phyloP scores from a whole-genome alignment of 2,797 vertebrate species.

The Eutrigla gurnardus region DNA sequence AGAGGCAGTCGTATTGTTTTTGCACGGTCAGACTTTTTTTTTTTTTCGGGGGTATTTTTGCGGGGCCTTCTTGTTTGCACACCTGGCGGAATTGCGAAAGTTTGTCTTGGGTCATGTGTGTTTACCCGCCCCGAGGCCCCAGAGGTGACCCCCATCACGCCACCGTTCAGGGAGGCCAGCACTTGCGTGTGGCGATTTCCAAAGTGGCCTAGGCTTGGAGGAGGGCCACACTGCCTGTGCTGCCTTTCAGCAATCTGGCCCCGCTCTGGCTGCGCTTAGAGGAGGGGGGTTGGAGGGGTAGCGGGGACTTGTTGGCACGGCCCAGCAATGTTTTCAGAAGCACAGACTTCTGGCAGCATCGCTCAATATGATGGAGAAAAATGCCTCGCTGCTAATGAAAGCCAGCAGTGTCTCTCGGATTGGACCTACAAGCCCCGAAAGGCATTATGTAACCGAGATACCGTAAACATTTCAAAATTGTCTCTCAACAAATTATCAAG shows the following conservation, averaged over 20 bases:
- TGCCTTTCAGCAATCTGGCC: conserved; percentile 80
- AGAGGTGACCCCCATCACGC: conserved; percentile 82
- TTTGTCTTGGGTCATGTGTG: conserved; percentile 85
- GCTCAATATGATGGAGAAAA: conserved; percentile 81
- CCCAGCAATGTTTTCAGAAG: conserved; percentile 83
- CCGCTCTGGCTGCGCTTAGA: conserved; percentile 68
- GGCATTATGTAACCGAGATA: conserved; percentile 83
- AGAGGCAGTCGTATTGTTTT: conserved; percentile 77
- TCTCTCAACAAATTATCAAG: conserved; percentile 82
- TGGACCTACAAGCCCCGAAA: conserved; percentile 74
- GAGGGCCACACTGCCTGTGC: conserved; percentile 72
- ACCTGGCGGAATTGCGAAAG: conserved; percentile 83
- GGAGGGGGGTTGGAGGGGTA: conserved; percentile 20
- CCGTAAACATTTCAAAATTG: conserved; percentile 82
- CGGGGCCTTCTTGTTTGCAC: conserved; percentile 79
- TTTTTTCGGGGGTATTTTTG: conserved; percentile 75
- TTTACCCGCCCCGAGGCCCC: conserved; percentile 80
- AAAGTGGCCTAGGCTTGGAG: conserved; percentile 79
- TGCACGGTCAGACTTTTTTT: conserved; percentile 79
- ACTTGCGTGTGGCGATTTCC: conserved; percentile 80
- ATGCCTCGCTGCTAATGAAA: conserved; percentile 83
- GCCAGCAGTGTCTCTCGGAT: conserved; percentile 82
- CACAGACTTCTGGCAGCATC: conserved; percentile 81
- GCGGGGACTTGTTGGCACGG: conserved; percentile 75
- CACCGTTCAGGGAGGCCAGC: conserved; percentile 71